These are phyloP conservation scores for Torymus aiolomorphi DNA, from an alignment of 2,888 invertebrate species.

Conservation along the genomic window DNA sequence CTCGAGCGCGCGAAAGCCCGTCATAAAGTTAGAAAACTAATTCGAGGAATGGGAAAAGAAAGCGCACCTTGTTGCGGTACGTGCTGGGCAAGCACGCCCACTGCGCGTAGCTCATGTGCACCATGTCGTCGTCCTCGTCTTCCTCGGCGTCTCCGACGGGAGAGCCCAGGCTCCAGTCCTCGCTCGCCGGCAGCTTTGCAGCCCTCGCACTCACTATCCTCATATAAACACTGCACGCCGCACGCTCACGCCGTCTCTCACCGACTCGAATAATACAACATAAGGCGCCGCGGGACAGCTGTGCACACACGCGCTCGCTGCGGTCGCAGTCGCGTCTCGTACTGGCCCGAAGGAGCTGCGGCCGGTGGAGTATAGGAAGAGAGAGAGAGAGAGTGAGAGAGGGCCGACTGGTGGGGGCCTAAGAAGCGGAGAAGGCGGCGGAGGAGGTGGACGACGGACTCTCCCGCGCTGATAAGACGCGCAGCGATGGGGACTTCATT, in stretches of 20 bases:
- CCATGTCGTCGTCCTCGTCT: slow-evolving; percentile 64
- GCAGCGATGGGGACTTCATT: too few relatives aligned
- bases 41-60: slow-evolving; percentile 18
- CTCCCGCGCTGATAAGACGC: background rate
- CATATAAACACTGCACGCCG: background rate
- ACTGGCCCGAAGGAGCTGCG: slow-evolving; percentile 35
- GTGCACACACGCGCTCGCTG: too few relatives aligned
- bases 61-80: slow-evolving; percentile 73
- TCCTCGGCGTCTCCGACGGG: background rate
- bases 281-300: too few relatives aligned
- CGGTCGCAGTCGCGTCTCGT: background rate
- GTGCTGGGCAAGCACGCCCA: slow-evolving; percentile 75
- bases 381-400: background rate
- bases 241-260: background rate
- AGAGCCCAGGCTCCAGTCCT: slow-evolving; percentile 6
- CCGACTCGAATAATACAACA: too few relatives aligned
- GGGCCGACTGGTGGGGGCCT: slow-evolving; percentile 1
- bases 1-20: too few relatives aligned
- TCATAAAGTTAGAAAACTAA: background rate
- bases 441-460: background rate
- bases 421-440: background rate
- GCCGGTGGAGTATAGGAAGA: slow-evolving; percentile 10
- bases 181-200: slow-evolving; percentile 3
- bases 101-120: slow-evolving; percentile 74
- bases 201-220: too few relatives aligned